Base-by-base conservation (phyloP, 2,113 vertebrate genomes). In the Pogona vitticeps region DNA sequence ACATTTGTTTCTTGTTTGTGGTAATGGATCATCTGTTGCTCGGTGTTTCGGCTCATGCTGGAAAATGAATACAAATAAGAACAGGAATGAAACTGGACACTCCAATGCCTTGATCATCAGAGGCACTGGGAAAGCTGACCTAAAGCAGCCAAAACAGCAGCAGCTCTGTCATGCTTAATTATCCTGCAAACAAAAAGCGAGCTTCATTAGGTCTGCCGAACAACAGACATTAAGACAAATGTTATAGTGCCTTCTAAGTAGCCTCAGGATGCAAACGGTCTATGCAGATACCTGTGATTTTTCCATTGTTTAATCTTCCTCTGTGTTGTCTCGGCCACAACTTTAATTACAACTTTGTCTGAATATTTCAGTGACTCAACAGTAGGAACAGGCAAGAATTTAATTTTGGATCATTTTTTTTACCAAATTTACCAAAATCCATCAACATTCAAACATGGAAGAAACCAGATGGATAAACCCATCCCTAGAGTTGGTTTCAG, bases 111-210 rank as follows among this genome's bases (percentile, higher is more conserved):
- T 88, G 88, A 58, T 84, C 72, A 75, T 83, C 83, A 86, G 73
- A 88, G 77, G 28, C 31, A 77, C 88, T 2, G 0, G 52, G 10
- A 28, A 85, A 67, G 70, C 70, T 76, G 59, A 76, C 79, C 71
- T 82, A 23, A 38, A 63, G 40, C 15, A 31, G 40, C 12, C 72
- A 23, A 0, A 40, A 85, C 90, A 88, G 84, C 86, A 91, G 84
- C 59, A 89, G 17, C 14, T 67, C 86, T 79, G 79, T 67, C 65
- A 76, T 90, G 80, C 68, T 91, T 86, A 89, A 93, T 95, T 93
- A 91, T 92, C 88, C 90, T 89, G 91, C 88, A 86, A 89, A 88
- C 80, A 90, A 86, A 65, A 92, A 90, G 87, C 63, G 90, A 89
- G 90, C 80, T 93, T 90, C 88, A 88, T 94, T 91, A 92, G 76